These are phyloP conservation scores for Geothlypis trichas DNA, from an alignment of 2,113 vertebrate genomes.

Conservation along the genomic window DNA sequence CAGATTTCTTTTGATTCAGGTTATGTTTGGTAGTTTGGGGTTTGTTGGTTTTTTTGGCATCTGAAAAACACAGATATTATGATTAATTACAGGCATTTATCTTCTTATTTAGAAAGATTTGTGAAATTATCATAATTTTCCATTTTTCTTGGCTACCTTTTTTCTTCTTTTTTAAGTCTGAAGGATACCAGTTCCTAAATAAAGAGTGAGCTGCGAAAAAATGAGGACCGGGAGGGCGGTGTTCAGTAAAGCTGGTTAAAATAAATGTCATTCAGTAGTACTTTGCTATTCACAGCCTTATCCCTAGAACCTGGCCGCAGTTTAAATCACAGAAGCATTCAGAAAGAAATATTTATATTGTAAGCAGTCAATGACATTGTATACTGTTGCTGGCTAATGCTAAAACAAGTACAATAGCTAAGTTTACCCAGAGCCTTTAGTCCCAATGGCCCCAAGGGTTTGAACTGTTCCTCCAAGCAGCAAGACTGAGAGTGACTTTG, in stretches of 20 bases:
- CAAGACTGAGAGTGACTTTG: background rate
- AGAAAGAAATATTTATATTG: constrained; percentile 11
- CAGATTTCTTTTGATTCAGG: background rate
- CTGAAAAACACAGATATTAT: background rate
- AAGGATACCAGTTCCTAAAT: background rate
- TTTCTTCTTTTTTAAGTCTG: background rate
- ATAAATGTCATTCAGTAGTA: background rate
- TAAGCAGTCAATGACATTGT: background rate
- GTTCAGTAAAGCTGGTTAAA: background rate
- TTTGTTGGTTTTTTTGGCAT: background rate
- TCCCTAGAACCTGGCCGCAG: background rate
- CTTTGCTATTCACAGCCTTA: background rate
- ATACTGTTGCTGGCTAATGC: background rate
- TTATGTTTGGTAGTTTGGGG: background rate
- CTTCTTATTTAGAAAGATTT: background rate
- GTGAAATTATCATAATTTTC: background rate
- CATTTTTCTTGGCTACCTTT: background rate
- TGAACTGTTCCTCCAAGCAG: background rate
- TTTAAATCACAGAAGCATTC: background rate
- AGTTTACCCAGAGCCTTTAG: background rate
- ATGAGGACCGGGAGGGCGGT: fast-evolving
- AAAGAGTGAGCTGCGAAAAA: background rate
- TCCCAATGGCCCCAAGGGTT: background rate
- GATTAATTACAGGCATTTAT: background rate
- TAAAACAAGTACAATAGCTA: background rate